phyloP scores from a whole-genome alignment of 2,888 invertebrate genomes.

The Metopia argyrocephala region DNA sequence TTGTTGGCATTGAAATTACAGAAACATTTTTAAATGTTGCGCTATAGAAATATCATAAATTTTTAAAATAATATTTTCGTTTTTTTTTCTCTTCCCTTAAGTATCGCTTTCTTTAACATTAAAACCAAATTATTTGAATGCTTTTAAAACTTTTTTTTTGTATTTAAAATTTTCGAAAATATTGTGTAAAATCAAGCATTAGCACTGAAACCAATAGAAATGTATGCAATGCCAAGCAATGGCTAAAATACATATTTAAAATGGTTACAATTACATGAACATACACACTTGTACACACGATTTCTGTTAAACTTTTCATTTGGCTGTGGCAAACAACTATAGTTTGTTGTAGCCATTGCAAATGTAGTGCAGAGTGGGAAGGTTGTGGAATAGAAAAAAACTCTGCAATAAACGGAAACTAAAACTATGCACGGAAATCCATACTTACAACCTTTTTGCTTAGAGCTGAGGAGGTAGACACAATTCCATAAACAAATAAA shows the following conservation, averaged over 20 bases:
- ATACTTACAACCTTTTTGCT: conserved; percentile 48
- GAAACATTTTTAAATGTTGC: no score
- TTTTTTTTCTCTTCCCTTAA: not conserved
- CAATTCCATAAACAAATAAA: not conserved
- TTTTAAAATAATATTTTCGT: not conserved
- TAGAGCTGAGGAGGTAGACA: no score
- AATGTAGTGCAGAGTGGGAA: not conserved
- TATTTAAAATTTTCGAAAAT: not conserved
- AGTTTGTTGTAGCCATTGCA: not conserved
- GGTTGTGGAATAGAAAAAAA: not conserved
- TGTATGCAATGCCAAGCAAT: not conserved
- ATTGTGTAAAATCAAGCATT: no score
- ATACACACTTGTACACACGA: not conserved
- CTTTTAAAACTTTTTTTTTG: not conserved
- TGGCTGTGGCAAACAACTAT: not conserved
- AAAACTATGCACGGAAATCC: conserved; percentile 57
- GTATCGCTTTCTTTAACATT: no score
- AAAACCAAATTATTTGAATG: not conserved
- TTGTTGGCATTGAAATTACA: no score
- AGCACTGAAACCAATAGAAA: conserved; percentile 1
- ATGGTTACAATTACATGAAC: not conserved
- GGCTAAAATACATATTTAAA: not conserved
- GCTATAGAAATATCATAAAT: no score
- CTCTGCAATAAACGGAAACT: conserved; percentile 48
- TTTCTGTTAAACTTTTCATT: not conserved